phyloP scores from a whole-genome alignment of 92 coral and sea anemone species.

The Palythoa heliodiscus region DNA sequence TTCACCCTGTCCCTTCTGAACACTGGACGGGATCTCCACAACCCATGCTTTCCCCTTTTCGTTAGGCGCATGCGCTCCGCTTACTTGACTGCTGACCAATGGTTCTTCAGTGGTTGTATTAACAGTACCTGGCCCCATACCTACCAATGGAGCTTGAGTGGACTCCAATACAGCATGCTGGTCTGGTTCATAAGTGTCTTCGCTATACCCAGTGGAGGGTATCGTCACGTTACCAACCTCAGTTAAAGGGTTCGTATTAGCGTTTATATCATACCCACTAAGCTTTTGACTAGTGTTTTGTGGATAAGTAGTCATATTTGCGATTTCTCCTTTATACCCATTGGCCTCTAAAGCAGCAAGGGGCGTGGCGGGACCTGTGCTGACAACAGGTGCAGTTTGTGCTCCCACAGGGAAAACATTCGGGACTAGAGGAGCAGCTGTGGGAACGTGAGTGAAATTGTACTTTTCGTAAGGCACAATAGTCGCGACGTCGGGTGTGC shows the following conservation, averaged over 20 bases:
- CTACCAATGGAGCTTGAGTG: constrained; percentile 20
- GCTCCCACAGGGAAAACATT: background rate
- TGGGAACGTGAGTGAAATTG: constrained; percentile 63
- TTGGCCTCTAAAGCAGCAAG: constrained; percentile 18
- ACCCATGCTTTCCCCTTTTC: constrained; percentile 46
- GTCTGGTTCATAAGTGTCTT: constrained; percentile 11
- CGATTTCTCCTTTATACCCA: constrained; percentile 35
- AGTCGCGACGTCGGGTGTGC: constrained; percentile 66
- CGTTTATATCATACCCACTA: constrained; percentile 27
- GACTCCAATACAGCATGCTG: constrained; percentile 40
- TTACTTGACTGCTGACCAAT: constrained; percentile 22
- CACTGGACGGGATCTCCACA: constrained; percentile 66
- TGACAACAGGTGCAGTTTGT: constrained; percentile 29
- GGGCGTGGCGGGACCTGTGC: constrained; percentile 38
- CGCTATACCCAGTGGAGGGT: constrained; percentile 27
- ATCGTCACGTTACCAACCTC: background rate
- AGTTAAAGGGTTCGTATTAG: constrained; percentile 30
- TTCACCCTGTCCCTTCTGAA: constrained; percentile 50
- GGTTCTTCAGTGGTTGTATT: constrained; percentile 19
- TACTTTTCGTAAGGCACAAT: constrained; percentile 58
- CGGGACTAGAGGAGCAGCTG: constrained; percentile 5
- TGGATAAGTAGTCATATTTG: background rate
- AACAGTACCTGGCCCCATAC: constrained; percentile 14
- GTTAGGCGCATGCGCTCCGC: constrained; percentile 14
- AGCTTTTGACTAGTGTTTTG: constrained; percentile 21